Conservation (phyloP, 2,888 invertebrate species). For the Ecdyonurus torrentis region DNA sequence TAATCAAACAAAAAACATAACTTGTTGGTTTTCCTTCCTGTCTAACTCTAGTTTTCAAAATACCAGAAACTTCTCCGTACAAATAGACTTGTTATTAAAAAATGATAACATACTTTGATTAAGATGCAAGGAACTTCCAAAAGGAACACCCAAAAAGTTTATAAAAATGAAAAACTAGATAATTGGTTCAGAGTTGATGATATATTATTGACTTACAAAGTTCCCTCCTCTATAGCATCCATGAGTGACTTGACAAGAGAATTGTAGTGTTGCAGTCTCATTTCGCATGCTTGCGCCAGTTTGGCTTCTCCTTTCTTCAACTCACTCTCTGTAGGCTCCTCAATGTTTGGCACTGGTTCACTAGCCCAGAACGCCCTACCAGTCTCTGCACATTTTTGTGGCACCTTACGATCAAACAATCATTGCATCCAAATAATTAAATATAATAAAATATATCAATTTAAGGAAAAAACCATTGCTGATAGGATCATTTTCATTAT, state of each 20-base stretch:
- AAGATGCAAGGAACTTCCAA: too few species aligned
- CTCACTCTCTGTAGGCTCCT: constrained; percentile 25
- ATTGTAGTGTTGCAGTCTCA: constrained; percentile 33
- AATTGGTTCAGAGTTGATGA: background rate
- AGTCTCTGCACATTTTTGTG: constrained; percentile 31
- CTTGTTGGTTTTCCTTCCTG: too few species aligned
- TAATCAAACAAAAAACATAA: too few species aligned
- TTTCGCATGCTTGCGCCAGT: constrained; percentile 27
- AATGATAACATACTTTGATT: too few species aligned
- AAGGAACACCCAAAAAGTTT: background rate
- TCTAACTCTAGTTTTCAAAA: too few species aligned
- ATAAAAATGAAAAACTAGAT: background rate
- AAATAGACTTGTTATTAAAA: too few species aligned
- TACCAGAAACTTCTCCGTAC: too few species aligned
- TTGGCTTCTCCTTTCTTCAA: constrained; percentile 24
- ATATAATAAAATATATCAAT: too few species aligned
- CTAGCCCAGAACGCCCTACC: constrained; percentile 31
- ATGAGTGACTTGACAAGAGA: constrained; percentile 33
- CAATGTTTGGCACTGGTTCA: constrained; percentile 24
- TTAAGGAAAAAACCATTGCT: too few species aligned
- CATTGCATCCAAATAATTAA: background rate
- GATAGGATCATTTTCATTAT: too few species aligned
- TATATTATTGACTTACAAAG: constrained; percentile 24
- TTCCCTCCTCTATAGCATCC: constrained; percentile 35
- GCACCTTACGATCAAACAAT: constrained; percentile 23